Evolutionary conservation across 2,113 vertebrate genomes (phyloP).

Genomic region (Perca flavescens): DNA sequence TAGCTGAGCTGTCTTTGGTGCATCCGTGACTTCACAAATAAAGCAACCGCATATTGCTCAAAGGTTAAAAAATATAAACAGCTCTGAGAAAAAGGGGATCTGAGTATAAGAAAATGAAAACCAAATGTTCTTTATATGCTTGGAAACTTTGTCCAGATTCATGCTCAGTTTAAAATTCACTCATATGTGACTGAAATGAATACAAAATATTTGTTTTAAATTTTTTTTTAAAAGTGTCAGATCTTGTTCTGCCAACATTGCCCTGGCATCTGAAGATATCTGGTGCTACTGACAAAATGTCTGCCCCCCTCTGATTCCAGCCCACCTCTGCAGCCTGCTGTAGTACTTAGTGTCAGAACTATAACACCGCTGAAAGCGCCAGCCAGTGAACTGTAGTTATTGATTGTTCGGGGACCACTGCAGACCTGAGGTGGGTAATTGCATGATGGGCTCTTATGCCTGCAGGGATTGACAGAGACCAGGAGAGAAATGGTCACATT

Average conservation of each 20-base stretch:
- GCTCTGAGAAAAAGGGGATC: background rate
- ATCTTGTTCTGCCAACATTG: background rate
- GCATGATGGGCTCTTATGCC: conserved; percentile 57
- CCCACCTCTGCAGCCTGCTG: conserved; percentile 36
- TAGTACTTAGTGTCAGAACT: conserved; percentile 36
- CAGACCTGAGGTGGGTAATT: conserved; percentile 58
- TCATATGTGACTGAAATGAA: background rate
- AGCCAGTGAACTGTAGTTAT: conserved; percentile 66
- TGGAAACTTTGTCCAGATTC: background rate
- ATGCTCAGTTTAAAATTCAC: background rate
- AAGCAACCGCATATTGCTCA: conserved; percentile 19
- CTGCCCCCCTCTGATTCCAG: conserved; percentile 11
- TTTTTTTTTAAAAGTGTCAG: background rate
- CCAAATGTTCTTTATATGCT: background rate
- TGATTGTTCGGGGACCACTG: conserved; percentile 61
- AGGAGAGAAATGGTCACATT: conserved; percentile 51
- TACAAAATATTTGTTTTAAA: background rate
- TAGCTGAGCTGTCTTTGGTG: background rate
- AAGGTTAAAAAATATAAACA: background rate
- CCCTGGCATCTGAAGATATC: conserved; percentile 11
- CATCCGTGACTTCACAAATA: conserved; percentile 36
- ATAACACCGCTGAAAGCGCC: conserved; percentile 41
- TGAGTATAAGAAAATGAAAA: background rate
- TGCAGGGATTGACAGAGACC: conserved; percentile 55
- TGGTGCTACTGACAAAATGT: conserved; percentile 12